Evolutionary conservation across 2,888 invertebrate species (phyloP).

Genomic region (Pseudoips prasinana): DNA sequence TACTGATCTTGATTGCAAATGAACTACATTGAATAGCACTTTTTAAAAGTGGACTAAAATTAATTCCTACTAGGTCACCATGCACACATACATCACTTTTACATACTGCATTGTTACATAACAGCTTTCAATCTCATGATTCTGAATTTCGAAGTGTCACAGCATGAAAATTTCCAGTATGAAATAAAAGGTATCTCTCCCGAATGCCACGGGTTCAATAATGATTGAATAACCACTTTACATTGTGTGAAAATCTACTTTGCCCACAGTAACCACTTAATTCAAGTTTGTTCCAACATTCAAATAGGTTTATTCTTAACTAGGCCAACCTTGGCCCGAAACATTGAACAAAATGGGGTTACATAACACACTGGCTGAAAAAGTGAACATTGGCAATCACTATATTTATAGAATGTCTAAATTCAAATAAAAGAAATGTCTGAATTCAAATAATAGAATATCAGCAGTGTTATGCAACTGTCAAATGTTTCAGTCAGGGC

Average conservation of each 20-base stretch:
- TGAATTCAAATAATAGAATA: constrained; percentile 29
- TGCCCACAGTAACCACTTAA: constrained; percentile 26
- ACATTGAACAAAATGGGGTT: constrained; percentile 53
- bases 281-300: constrained; percentile 22
- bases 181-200: constrained; percentile 51
- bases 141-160: constrained; percentile 50
- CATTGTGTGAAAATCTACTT: constrained; percentile 23
- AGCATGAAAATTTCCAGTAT: constrained; percentile 30
- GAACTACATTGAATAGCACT: constrained; percentile 47
- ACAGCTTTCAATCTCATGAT: constrained; percentile 67
- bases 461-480: constrained; percentile 29
- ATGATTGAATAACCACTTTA: constrained; percentile 31
- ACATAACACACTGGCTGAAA: constrained; percentile 60
- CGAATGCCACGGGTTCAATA: constrained; percentile 38
- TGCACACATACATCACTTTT: constrained; percentile 49
- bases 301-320: constrained; percentile 11
- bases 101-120: constrained; percentile 63
- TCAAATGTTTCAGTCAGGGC: constrained; percentile 16
- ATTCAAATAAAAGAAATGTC: constrained; percentile 20
- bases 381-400: constrained; percentile 39
- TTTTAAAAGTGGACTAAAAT: constrained; percentile 45
- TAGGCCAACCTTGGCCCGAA: constrained; percentile 55
- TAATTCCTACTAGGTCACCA: constrained; percentile 43
- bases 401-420: constrained; percentile 30
- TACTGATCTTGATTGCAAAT: constrained; percentile 27